Evolutionary conservation across 2,888 invertebrate species (phyloP).

Genomic region (Pheosia gnoma): DNA sequence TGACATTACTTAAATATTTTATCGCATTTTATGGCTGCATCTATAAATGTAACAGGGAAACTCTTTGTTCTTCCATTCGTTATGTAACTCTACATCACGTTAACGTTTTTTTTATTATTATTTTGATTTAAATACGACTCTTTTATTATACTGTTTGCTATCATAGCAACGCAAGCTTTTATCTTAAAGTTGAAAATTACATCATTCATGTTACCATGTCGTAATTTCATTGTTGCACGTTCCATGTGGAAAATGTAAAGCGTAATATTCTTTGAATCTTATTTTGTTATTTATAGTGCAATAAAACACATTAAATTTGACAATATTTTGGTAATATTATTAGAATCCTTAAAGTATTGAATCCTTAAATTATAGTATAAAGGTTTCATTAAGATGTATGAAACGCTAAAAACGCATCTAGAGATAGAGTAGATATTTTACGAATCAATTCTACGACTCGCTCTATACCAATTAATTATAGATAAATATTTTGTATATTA

Average conservation of each 20-base stretch:
- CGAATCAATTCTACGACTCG: too few relatives aligned
- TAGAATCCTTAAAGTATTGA: too few relatives aligned
- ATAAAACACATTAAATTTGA: not conserved
- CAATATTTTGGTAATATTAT: too few relatives aligned
- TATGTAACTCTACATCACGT: not conserved
- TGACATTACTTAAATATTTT: not conserved
- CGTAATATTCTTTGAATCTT: not conserved
- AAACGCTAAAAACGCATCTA: too few relatives aligned
- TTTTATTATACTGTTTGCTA: not conserved
- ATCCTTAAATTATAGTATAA: too few relatives aligned
- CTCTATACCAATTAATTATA: too few relatives aligned
- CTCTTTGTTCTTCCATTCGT: conserved; percentile 3
- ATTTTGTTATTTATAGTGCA: not conserved
- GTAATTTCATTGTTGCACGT: not conserved
- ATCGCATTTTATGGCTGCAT: not conserved
- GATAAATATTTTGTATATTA: too few relatives aligned
- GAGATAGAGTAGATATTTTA: too few relatives aligned
- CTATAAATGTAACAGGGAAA: not conserved
- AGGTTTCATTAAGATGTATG: too few relatives aligned
- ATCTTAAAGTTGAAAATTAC: not conserved
- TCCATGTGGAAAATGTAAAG: not conserved
- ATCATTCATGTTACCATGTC: not conserved
- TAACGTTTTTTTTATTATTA: not conserved
- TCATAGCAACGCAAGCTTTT: not conserved
- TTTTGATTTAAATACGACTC: not conserved